Evolutionary conservation across 2,888 invertebrate species (phyloP), one percentile per base, ranked within the genome.

Genomic region (Epinotia bilunana): DNA sequence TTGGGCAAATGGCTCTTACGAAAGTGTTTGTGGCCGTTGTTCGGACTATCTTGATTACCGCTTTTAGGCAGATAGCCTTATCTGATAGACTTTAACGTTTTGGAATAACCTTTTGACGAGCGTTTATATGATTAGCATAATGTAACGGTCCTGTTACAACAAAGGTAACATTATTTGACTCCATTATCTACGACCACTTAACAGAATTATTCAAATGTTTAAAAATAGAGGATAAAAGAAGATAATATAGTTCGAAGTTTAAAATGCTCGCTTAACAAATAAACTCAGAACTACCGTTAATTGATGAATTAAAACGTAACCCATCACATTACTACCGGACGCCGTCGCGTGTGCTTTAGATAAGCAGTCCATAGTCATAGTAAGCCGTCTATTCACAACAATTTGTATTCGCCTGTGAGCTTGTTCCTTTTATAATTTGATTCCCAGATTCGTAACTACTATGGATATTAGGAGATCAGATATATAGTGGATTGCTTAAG

Each of bases 51-150:
- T 72, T 53, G 74, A 74, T 74, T 70, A 49, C 69, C 55, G 74
- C 72, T 70, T 74, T 70, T 74, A 70, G 74, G 70, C 57, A 70
- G 74, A 74, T 74, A 70, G 46, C 58, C 43, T 70, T 74, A 70
- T 74, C 73, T 58, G 72, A 72, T 73, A 73, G 9, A 23, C 43
- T 64, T 60, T 69, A 49, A 63, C 57, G 68, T 62, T 61, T 55
- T 55, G 63, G 53, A 28, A 68, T 68, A 55, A 74, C 74, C 74
- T 74, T 74, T 64, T 64, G 70, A 63, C 58, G 67, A 68, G 61
- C 49, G 46, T 39, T 43, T 60, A 71, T 60, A 65, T 65, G 74
- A 74, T 74, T 70, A 71, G 70, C 74, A 74, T 71, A 74, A 60
- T 69, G 64, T 58, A 64, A 58, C 33, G 68, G 62, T 39, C 39